Conservation (phyloP, 2,113 vertebrate species). For the Onychorhynchus coronatus region DNA sequence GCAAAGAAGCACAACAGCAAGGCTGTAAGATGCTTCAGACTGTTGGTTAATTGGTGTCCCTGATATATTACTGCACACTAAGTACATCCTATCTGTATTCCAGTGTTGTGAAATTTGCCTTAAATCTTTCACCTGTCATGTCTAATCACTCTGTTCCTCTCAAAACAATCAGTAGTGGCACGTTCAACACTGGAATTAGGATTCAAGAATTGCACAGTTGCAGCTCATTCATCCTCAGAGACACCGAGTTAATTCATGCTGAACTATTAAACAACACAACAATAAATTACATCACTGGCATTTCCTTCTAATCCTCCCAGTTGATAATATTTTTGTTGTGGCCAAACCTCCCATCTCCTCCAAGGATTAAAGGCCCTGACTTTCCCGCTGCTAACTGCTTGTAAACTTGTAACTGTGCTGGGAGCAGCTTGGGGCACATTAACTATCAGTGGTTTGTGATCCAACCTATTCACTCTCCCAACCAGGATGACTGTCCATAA, state of each 20-base stretch:
- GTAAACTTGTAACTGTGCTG: not conserved
- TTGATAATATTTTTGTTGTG: not conserved
- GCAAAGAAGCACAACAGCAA: not conserved
- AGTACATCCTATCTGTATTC: not conserved
- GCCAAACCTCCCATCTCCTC: not conserved
- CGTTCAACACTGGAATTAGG: not conserved
- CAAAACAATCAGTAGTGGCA: not conserved
- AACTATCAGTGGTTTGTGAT: not conserved
- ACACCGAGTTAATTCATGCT: not conserved
- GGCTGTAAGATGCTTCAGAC: not conserved
- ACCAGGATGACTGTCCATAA: not conserved
- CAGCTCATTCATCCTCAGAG: not conserved
- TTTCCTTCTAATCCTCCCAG: not conserved
- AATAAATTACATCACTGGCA: not conserved
- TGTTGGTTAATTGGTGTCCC: not conserved
- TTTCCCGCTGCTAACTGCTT: not conserved
- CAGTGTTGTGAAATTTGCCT: not conserved
- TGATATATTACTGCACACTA: not conserved
- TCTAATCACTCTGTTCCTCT: not conserved
- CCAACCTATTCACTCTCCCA: not conserved
- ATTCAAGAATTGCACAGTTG: not conserved
- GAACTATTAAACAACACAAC: not conserved
- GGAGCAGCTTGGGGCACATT: not conserved
- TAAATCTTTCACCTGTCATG: not conserved
- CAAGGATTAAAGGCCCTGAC: not conserved